Conservation (phyloP, 2,113 vertebrate genomes). For the Epinephelus fuscoguttatus region DNA sequence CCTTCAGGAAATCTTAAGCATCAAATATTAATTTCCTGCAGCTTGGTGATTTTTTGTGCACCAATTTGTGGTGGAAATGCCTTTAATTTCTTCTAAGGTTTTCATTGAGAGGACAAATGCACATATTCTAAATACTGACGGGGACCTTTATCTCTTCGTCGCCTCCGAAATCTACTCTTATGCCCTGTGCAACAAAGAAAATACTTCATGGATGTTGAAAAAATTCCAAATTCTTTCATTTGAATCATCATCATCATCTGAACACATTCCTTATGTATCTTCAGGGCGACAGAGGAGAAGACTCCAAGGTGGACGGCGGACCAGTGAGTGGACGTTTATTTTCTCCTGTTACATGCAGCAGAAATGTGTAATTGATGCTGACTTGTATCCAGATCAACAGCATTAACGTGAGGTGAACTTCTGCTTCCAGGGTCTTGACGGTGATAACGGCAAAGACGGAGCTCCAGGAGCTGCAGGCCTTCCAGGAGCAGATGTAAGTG, state of each 20-base stretch:
- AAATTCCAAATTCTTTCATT: background rate
- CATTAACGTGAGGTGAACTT: slow-evolving; percentile 5
- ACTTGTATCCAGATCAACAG: background rate
- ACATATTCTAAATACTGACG: too few species aligned
- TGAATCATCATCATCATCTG: background rate
- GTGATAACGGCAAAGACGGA: slow-evolving; percentile 90
- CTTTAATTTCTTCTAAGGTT: too few species aligned
- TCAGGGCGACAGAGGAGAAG: slow-evolving; percentile 93
- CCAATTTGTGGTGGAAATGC: too few species aligned
- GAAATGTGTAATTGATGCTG: background rate
- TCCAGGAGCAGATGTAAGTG: slow-evolving; percentile 94
- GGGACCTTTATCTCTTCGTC: too few species aligned
- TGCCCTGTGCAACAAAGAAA: background rate
- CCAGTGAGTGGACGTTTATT: slow-evolving; percentile 84
- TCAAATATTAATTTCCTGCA: too few species aligned
- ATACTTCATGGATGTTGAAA: background rate
- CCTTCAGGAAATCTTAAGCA: too few species aligned
- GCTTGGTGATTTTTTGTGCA: too few species aligned
- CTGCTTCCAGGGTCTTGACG: slow-evolving; percentile 87
- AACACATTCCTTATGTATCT: slow-evolving; percentile 14
- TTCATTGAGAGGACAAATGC: too few species aligned
- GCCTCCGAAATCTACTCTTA: too few species aligned
- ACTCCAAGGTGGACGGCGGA: slow-evolving; percentile 85
- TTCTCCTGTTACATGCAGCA: background rate
- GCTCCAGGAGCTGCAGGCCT: slow-evolving; percentile 88